Conservation (phyloP, 1,140 invertebrate species). For the Brachionus angularis region DNA sequence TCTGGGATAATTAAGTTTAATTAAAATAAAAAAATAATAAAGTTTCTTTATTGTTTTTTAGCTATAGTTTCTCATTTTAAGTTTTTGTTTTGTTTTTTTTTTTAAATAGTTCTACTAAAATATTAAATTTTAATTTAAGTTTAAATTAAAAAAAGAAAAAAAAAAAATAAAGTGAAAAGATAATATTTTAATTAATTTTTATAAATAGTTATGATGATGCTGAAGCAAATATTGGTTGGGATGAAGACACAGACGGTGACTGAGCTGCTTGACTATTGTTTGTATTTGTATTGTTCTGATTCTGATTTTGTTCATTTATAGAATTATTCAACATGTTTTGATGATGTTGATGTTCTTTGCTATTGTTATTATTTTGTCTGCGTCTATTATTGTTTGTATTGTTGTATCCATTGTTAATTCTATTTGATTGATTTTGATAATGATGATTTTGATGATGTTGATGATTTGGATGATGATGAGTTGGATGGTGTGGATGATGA, state of each 20-base stretch:
- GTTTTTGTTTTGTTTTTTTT: too few relatives aligned
- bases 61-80: too few relatives aligned
- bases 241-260: slow-evolving; percentile 29
- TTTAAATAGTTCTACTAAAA: too few relatives aligned
- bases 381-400: slow-evolving; percentile 5
- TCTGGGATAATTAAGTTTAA: too few relatives aligned
- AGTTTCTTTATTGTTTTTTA: too few relatives aligned
- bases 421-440: background rate
- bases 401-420: slow-evolving; percentile 2
- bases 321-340: slow-evolving; percentile 20
- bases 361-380: slow-evolving; percentile 24
- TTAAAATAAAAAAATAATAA: too few relatives aligned
- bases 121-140: too few relatives aligned
- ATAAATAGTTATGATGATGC: background rate
- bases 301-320: background rate
- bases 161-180: too few relatives aligned
- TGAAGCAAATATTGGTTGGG: slow-evolving; percentile 18
- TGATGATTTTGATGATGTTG: slow-evolving; percentile 2
- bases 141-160: too few relatives aligned
- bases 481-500: too few relatives aligned
- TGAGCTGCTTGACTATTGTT: slow-evolving; percentile 8
- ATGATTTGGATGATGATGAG: background rate
- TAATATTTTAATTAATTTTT: too few relatives aligned
- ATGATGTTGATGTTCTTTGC: background rate
- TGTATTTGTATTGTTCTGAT: background rate